Base-by-base conservation (phyloP, 1,140 invertebrate species). In the Paramacrobiotus metropolitanus region DNA sequence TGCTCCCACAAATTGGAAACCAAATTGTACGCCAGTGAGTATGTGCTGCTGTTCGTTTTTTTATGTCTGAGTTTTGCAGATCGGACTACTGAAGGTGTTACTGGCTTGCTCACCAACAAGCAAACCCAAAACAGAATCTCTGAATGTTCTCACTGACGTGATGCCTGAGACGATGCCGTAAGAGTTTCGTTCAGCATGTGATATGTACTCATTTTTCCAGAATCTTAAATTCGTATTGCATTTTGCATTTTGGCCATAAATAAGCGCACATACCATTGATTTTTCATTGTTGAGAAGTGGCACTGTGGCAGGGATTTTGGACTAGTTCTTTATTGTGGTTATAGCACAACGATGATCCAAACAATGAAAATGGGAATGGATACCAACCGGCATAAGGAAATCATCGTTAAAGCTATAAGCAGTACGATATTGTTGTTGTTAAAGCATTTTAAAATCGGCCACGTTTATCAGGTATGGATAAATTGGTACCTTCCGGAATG, bases 391-490 rank as follows among this genome's bases (percentile, higher is more conserved):
- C 95, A 99, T 71, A 98, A 98, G 71, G 92, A 98, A 78, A 92
- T 98, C 44, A 91, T 98, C 65, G 90, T 97, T 0, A 98, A 99
- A 78, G 86, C 92, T 15, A 87, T 97, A 0, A 95, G 92, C 40
- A 90, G 85, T 2, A 88, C 96, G 63, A 76, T 98, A 45, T 72
- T 98, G 59, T 74, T 98, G 9, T 77, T 98, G 34, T 75, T 98
- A 48, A 99, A 99, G 73, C 93, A 97, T 75, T 92, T 98, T 66
- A 97, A 98, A 77, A 77, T 97, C n/a, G 98, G 96, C 76, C 94
- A 99, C 73, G 79, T 97, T 18, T 98, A 97, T 74, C 77, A 78
- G 70, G 73, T 73, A 55, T 4, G 9, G 21, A 59, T 59, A 4
- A 59, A 9, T 59, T 59, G 55, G 9, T 21, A 21, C 9, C 29